phyloP scores from a whole-genome alignment of 2,113 vertebrate species.

The Xenopus borealis region DNA sequence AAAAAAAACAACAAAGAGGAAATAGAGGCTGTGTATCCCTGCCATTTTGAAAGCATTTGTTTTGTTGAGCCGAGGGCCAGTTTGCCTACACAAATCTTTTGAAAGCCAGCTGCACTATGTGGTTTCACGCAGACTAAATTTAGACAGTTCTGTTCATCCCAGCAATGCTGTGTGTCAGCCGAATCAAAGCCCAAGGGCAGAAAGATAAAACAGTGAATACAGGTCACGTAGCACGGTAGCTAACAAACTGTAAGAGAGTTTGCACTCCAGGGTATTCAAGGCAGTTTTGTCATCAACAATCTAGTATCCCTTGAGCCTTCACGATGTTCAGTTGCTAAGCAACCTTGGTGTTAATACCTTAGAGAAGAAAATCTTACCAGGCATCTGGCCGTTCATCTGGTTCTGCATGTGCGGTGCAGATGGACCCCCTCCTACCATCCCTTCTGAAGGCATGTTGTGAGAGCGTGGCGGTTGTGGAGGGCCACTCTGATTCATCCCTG shows the following conservation, averaged over 20 bases:
- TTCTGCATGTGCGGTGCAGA: slow-evolving; percentile 94
- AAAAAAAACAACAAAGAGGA: too few relatives aligned
- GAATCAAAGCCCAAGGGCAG: slow-evolving; percentile 77
- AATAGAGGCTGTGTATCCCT: neutral
- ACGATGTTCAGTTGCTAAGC: slow-evolving; percentile 84
- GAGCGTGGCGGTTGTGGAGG: slow-evolving; percentile 88
- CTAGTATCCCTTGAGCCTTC: slow-evolving; percentile 77
- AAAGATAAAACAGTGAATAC: slow-evolving; percentile 77
- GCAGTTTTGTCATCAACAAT: slow-evolving; percentile 83
- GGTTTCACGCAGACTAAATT: slow-evolving; percentile 77
- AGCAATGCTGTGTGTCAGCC: slow-evolving; percentile 77
- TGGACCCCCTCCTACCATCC: slow-evolving; percentile 89
- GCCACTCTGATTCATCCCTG: slow-evolving; percentile 91
- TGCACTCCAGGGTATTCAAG: slow-evolving; percentile 75
- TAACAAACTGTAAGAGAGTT: slow-evolving; percentile 76
- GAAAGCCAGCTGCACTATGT: slow-evolving; percentile 66
- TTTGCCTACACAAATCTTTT: slow-evolving; percentile 59
- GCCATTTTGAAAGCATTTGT: slow-evolving; percentile 56
- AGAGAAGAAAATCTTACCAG: slow-evolving; percentile 81
- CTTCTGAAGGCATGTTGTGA: slow-evolving; percentile 93
- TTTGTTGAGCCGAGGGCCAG: slow-evolving; percentile 57
- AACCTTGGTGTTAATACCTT: slow-evolving; percentile 81
- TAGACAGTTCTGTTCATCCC: slow-evolving; percentile 77
- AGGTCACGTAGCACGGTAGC: slow-evolving; percentile 81
- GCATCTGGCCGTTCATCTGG: slow-evolving; percentile 99